Conservation (phyloP, 2,888 invertebrate genomes). For the Augiades crinisus region DNA sequence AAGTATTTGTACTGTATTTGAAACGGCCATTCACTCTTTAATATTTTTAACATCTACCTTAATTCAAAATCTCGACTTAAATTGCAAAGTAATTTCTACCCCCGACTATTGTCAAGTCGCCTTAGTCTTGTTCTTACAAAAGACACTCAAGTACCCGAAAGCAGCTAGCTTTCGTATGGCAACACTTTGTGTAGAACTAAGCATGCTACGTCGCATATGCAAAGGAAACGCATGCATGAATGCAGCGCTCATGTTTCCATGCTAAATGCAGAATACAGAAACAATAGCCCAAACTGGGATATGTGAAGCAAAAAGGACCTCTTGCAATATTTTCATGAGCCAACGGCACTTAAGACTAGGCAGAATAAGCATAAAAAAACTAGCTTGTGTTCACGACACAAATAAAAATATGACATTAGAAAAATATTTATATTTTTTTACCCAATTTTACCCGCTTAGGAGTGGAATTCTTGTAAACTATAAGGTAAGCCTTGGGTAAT, state of each 20-base stretch:
- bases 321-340: slow-evolving; percentile 22
- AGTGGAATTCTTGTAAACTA: too few relatives aligned
- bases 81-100: not conserved
- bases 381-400: too few relatives aligned
- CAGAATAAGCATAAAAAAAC: too few relatives aligned
- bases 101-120: not conserved
- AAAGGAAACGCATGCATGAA: slow-evolving; percentile 17
- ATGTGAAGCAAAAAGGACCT: not conserved
- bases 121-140: slow-evolving; percentile 10
- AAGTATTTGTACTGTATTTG: too few relatives aligned
- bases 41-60: too few relatives aligned
- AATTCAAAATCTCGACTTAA: not conserved
- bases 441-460: too few relatives aligned
- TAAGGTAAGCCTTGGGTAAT: too few relatives aligned
- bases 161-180: too few relatives aligned
- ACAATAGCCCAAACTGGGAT: slow-evolving; percentile 10
- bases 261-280: slow-evolving; percentile 10
- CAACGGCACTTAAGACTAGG: too few relatives aligned
- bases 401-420: too few relatives aligned
- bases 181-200: not conserved
- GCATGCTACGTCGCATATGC: slow-evolving; percentile 21
- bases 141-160: slow-evolving; percentile 11
- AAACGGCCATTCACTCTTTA: too few relatives aligned
- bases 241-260: slow-evolving; percentile 17
- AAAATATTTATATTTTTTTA: too few relatives aligned